Evolutionary conservation across 2,888 invertebrate species (phyloP), one percentile per base, ranked within the genome.

Genomic region (Hemicrepidius hirtus): DNA sequence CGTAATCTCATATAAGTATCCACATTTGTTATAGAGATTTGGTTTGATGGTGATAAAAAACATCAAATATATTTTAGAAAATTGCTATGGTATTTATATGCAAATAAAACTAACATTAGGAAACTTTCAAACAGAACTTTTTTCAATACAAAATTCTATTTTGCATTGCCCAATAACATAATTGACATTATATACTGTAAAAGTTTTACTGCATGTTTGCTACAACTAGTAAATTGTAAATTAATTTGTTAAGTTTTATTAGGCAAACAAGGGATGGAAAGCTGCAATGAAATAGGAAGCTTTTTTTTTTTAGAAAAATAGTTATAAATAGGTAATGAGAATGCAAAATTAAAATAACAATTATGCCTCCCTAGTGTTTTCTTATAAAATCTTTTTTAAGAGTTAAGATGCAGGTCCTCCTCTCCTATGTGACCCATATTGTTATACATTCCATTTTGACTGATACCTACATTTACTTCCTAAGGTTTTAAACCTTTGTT

Each of bases 391-490:
- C 3, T 50, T 10, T 16, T 16, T 16, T 16, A 32, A 3, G 24
- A 44, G 13, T 44, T 44, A 44, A 7, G 4, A 7, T 9, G 44
- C n/a, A 44, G 18, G 5, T 44, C 13, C 3, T 16, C 18, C 18
- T 6, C 13, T 13, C 5, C n/a, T n/a, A n/a, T 44, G n/a, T 44
- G 18, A 44, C 4, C 13, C 16, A n/a, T 49, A 21, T 32, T 53
- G n/a, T 53, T 9, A 49, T 28, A 32, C 53, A 53, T 53, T 53
- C 53, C 53, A 28, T 13, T 28, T 21, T 53, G 53, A 53, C 53
- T 53, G 28, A 53, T 32, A 6, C 12, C 0, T 53, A 7, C 12
- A 6, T 32, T 13, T 53, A 28, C 32, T 18, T 53, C 32, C 28
- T 50, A 53, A 28, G 1, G n/a, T 32, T 12, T 21, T 20, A 9